phyloP scores from a whole-genome alignment of 2,797 vertebrate species.

The Phrynocephalus vlangalii region DNA sequence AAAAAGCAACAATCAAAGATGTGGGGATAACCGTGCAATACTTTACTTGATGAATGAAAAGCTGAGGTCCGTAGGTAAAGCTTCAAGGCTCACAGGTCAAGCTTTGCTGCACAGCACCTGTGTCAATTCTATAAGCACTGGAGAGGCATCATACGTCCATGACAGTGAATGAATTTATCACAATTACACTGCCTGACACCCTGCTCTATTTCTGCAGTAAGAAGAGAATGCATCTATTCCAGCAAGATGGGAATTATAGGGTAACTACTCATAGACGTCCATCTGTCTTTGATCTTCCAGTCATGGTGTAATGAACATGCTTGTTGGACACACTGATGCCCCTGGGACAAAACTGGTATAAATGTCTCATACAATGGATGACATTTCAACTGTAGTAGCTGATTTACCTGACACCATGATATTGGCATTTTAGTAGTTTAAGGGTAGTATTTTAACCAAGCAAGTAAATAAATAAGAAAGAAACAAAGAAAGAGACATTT shows the following conservation, averaged over 20 bases:
- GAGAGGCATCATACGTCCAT: not conserved
- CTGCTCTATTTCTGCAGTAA: not conserved
- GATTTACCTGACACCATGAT: not conserved
- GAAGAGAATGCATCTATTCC: not conserved
- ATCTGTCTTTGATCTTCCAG: not conserved
- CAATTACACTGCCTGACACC: not conserved
- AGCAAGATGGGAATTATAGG: not conserved
- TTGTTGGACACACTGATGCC: not conserved
- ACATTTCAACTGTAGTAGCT: not conserved
- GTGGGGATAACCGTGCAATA: not conserved
- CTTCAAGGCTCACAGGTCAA: not conserved
- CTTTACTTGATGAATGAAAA: not conserved
- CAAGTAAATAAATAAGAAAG: no score
- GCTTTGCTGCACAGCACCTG: not conserved
- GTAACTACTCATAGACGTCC: not conserved
- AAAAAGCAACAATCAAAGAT: no score
- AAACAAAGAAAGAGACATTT: no score
- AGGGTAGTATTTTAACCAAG: no score
- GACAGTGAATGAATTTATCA: not conserved
- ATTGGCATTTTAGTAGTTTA: not conserved
- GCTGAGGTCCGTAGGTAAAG: no score
- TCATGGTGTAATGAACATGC: not conserved
- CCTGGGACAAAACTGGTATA: not conserved
- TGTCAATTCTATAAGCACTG: not conserved
- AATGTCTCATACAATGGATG: not conserved